Evolutionary conservation across 92 coral and sea anemone genomes (phyloP), one percentile per base, ranked within the genome.

Genomic region (Umimayanthus kanabou): DNA sequence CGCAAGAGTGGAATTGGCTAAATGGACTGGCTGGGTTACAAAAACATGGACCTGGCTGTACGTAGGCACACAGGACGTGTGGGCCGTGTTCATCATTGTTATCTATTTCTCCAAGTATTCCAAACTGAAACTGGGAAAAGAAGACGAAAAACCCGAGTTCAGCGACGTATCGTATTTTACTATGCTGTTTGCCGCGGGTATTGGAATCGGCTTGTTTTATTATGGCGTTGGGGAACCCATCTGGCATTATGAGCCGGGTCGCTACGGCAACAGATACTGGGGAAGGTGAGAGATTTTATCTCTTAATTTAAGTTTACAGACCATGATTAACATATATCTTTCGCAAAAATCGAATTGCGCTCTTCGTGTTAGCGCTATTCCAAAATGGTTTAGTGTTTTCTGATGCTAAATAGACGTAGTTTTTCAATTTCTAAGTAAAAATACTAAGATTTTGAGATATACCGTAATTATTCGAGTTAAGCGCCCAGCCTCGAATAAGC

Each of bases 151-250:
- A 81, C 98, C 98, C 5, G 98, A 94, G 55, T 94, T 91, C 65
- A 89, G 88, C 47, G 98, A 94, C 86, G 93, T 90, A 16, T 40
- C 97, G n/a, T 94, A 94, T 82, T 94, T 94, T 86, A 94, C 94
- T 0, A 94, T 94, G 97, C 85, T 94, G 58, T 94, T 94, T 82
- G 96, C 96, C 7, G 97, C 97, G 2, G 97, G 97, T 1, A 94
- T 94, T 28, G 97, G 97, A 25, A 89, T 92, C 28, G 97, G 97
- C 2, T 72, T 94, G 88, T 94, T 94, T 66, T 94, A 86, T 76
- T 94, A 79, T 57, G 95, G 97, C 29, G 97, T 94, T 20, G 89
- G 85, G 39, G 94, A 92, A 39, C 94, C 94, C 2, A 76, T 92
- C 5, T 78, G 23, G n/a, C 94, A 92, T 70, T 92, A 92, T 70